A percentile compares a stretch with the other conserved stretches of the same genome.
Conservation (phyloP, 2,113 vertebrate species). For the Gambusia holbrooki region DNA sequence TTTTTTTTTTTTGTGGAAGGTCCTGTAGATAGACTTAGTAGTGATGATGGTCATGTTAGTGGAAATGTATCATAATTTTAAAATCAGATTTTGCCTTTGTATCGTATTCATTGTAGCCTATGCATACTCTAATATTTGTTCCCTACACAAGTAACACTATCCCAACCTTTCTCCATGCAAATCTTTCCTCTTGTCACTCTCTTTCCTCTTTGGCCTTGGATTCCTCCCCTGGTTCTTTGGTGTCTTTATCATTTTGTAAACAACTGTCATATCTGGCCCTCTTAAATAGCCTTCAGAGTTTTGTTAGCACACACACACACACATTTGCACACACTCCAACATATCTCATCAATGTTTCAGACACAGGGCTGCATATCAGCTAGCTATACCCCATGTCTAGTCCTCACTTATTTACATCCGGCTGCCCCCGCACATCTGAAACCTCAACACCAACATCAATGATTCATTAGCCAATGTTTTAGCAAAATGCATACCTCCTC, state of each 20-base stretch:
- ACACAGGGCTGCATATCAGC: conserved; percentile 71
- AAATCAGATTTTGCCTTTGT: neutral
- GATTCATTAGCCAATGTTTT: conserved; percentile 79
- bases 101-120: conserved; percentile 29
- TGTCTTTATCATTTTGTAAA: conserved; percentile 72
- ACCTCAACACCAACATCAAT: conserved; percentile 78
- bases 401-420: conserved; percentile 82
- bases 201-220: conserved; percentile 10
- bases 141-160: conserved; percentile 45
- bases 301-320: conserved; percentile 17
- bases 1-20: neutral
- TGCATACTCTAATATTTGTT: conserved; percentile 34
- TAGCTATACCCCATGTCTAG: conserved; percentile 65
- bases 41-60: neutral
- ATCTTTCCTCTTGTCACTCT: conserved; percentile 1
- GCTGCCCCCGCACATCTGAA: conserved; percentile 74
- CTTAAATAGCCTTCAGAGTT: conserved; percentile 73
- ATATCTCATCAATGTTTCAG: conserved; percentile 79
- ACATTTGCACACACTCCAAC: conserved; percentile 25
- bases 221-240: conserved; percentile 32
- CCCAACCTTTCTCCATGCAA: conserved; percentile 1
- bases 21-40: neutral
- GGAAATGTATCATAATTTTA: neutral
- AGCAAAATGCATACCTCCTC: conserved; percentile 73
- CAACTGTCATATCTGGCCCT: conserved; percentile 75